These are phyloP conservation scores for Coenonympha arcania DNA, from an alignment of 2,888 invertebrate genomes.

Conservation along the genomic window DNA sequence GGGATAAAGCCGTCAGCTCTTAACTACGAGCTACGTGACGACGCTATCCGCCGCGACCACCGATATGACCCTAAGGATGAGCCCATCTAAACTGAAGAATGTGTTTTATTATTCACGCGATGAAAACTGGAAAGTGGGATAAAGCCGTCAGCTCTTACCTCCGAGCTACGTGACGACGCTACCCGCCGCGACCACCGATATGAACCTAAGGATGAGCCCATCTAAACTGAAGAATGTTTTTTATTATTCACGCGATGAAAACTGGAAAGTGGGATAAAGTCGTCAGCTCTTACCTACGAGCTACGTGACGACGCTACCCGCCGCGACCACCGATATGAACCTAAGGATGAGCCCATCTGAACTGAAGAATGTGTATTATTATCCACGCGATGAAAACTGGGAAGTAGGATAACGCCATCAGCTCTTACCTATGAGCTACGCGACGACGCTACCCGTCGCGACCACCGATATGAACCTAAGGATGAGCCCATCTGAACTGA, in stretches of 20 bases:
- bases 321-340: too few species aligned
- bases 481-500: too few species aligned
- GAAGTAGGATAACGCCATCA: slow-evolving; percentile 61
- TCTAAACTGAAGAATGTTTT: too few species aligned
- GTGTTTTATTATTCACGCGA: slow-evolving; percentile 64
- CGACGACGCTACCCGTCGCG: slow-evolving; percentile 51
- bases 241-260: slow-evolving; percentile 63
- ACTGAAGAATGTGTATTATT: slow-evolving; percentile 54
- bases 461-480: too few species aligned
- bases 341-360: too few species aligned
- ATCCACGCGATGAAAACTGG: slow-evolving; percentile 61
- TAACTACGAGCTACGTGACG: too few species aligned
- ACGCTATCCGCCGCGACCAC: slow-evolving; percentile 44
- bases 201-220: too few species aligned
- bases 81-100: too few species aligned
- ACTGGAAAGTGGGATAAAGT: slow-evolving; percentile 62
- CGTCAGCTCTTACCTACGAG: slow-evolving; percentile 53
- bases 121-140: slow-evolving; percentile 64
- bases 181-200: slow-evolving; percentile 46
- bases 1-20: slow-evolving; percentile 54
- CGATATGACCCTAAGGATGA: too few species aligned
- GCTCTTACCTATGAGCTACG: too few species aligned
- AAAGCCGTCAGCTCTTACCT: slow-evolving; percentile 53
- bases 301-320: slow-evolving; percentile 58
- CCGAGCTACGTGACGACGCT: slow-evolving; percentile 62